Conservation (phyloP, 2,888 invertebrate genomes). For the Melitaea athalia region DNA sequence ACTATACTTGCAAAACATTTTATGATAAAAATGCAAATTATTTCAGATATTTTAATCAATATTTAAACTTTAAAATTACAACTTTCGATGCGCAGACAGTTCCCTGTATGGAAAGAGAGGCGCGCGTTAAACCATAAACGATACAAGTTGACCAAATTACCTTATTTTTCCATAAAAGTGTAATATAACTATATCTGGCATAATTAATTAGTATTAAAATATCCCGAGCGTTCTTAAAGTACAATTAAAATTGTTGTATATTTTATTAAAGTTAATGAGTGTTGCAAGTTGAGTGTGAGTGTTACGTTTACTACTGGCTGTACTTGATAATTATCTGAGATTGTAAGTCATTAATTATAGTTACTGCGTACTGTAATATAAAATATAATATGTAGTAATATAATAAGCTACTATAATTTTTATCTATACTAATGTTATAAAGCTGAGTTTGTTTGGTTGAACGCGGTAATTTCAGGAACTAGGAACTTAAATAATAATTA, state of each 20-base stretch:
- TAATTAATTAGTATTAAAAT: slow-evolving; percentile 26
- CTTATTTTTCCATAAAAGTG: slow-evolving; percentile 20
- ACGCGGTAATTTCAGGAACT: too few relatives aligned
- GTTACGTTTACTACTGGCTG: background rate
- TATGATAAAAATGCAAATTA: background rate
- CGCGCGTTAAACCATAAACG: slow-evolving; percentile 27
- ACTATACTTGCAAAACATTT: background rate
- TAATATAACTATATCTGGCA: slow-evolving; percentile 15
- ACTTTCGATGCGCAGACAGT: background rate
- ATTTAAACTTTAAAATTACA: slow-evolving; percentile 2
- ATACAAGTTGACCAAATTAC: slow-evolving; percentile 17
- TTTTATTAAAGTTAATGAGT: slow-evolving; percentile 27
- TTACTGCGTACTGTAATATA: too few relatives aligned
- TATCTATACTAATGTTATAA: too few relatives aligned
- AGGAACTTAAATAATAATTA: too few relatives aligned
- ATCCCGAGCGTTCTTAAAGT: slow-evolving; percentile 19
- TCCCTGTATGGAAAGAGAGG: slow-evolving; percentile 8
- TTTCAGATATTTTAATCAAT: background rate
- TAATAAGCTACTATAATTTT: too few relatives aligned
- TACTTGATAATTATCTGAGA: background rate
- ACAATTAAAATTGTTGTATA: slow-evolving; percentile 24
- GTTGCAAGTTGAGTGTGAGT: slow-evolving; percentile 7
- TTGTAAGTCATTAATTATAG: background rate
- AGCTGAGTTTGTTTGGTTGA: too few relatives aligned
- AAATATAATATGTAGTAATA: too few relatives aligned